Conservation (phyloP, 1,140 invertebrate genomes). For the Wiebesia pumilae region DNA sequence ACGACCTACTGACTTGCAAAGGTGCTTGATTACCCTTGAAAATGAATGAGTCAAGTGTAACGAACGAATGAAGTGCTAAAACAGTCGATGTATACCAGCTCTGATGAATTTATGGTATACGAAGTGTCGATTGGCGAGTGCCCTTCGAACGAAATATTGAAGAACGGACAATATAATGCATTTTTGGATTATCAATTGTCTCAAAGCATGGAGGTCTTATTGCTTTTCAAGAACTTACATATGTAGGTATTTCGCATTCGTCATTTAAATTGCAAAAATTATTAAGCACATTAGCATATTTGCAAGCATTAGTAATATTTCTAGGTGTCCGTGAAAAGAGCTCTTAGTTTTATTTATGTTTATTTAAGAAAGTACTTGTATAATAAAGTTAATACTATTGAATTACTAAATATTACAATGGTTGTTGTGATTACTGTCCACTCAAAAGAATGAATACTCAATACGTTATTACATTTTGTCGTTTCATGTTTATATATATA, state of each 20-base stretch:
- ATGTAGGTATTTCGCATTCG: neutral
- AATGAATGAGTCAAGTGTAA: constrained; percentile 32
- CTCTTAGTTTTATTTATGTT: neutral
- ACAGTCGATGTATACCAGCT: neutral
- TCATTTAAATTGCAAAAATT: neutral
- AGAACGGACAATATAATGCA: neutral
- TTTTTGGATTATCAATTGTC: neutral
- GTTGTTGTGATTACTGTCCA: neutral
- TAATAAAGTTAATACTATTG: neutral
- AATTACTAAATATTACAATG: neutral
- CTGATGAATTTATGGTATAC: neutral
- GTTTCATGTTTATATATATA: neutral
- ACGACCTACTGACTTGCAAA: neutral
- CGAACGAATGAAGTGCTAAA: neutral
- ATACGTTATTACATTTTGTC: neutral
- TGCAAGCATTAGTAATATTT: neutral
- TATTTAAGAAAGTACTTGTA: neutral
- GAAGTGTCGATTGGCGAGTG: neutral
- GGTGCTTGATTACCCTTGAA: constrained; percentile 19
- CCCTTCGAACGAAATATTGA: constrained; percentile 14
- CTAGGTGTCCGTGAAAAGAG: neutral
- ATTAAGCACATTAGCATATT: neutral
- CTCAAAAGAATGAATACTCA: neutral
- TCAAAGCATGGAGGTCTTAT: neutral
- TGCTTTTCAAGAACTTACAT: neutral